phyloP scores from a whole-genome alignment of 2,113 vertebrate genomes.

The Argyrosomus japonicus region DNA sequence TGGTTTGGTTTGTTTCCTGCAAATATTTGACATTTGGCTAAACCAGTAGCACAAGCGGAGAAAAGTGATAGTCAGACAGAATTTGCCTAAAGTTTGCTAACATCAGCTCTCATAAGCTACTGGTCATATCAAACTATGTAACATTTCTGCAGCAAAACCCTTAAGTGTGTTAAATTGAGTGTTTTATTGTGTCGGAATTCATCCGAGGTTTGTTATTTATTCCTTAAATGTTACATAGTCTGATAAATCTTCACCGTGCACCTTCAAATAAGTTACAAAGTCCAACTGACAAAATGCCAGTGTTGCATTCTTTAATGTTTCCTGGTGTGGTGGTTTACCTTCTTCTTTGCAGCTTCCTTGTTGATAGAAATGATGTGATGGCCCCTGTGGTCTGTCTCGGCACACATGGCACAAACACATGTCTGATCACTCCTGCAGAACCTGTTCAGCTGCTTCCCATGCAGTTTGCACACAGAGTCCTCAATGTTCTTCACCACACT shows the following conservation, averaged over 20 bases:
- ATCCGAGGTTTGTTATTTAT: no score
- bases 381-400: slow-evolving; percentile 75
- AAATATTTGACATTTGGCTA: no score
- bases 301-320: not conserved
- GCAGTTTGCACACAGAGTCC: slow-evolving; percentile 67
- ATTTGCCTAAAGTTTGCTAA: no score
- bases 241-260: not conserved
- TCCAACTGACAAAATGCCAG: not conserved
- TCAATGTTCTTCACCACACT: slow-evolving; percentile 84
- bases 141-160: no score
- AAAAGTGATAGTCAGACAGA: no score
- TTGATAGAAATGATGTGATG: slow-evolving; percentile 75
- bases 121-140: no score
- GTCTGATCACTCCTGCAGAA: slow-evolving; percentile 77
- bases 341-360: slow-evolving; percentile 55
- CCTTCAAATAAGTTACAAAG: not conserved
- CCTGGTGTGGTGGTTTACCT: slow-evolving; percentile 19
- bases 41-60: no score
- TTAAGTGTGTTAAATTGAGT: no score
- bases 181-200: no score
- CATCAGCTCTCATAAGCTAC: no score
- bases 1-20: no score
- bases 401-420: slow-evolving; percentile 79
- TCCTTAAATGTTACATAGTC: no score
- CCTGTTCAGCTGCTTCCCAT: slow-evolving; percentile 73